phyloP scores from a whole-genome alignment of 2,797 vertebrate species.

The Coreius guichenoti region DNA sequence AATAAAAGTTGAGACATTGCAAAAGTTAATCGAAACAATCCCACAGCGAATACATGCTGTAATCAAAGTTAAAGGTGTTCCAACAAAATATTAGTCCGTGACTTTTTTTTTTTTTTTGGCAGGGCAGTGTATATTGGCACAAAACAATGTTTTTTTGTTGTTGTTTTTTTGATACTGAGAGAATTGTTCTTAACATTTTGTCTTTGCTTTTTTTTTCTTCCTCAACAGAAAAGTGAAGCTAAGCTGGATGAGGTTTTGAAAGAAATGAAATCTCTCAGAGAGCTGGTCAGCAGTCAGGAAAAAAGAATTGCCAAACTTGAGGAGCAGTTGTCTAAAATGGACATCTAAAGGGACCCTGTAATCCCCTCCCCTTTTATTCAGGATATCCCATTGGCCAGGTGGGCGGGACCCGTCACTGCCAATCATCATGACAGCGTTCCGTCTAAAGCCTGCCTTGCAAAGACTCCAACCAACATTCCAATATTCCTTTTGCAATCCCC shows the following conservation, averaged over 20 bases:
- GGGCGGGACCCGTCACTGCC: conserved; percentile 78
- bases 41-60: background rate
- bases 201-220: conserved; percentile 35
- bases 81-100: background rate
- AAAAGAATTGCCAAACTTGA: conserved; percentile 95
- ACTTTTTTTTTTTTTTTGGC: background rate
- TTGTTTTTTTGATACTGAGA: background rate
- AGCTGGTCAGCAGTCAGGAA: conserved; percentile 92
- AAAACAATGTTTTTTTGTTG: background rate
- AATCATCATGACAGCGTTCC: conserved; percentile 79
- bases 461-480: conserved; percentile 84
- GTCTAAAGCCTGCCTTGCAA: conserved; percentile 78
- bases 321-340: conserved; percentile 92
- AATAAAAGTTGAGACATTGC: background rate
- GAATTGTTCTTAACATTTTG: background rate
- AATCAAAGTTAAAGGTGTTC: background rate
- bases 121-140: background rate
- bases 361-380: conserved; percentile 68
- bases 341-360: conserved; percentile 79
- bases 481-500: conserved; percentile 64
- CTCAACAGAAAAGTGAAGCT: conserved; percentile 87
- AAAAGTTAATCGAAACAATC: background rate
- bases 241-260: conserved; percentile 96
- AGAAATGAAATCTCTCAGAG: conserved; percentile 95
- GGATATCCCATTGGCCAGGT: conserved; percentile 77